Percentiles rank a stretch among this genome's conserved stretches.
phyloP scores from a whole-genome alignment of 2,888 invertebrate species.

The Pollenia amentaria region DNA sequence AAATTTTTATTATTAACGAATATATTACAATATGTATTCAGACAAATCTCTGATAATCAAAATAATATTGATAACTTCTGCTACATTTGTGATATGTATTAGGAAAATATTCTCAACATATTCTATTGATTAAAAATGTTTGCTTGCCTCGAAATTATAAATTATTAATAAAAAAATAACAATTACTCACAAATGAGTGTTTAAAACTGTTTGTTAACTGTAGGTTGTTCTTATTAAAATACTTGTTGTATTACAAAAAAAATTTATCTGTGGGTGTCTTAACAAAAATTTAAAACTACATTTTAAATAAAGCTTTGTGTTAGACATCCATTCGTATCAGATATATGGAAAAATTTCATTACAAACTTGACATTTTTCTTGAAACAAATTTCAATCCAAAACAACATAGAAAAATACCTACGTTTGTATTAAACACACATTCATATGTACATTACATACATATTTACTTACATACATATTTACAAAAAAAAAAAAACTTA shows the following conservation, averaged over 20 bases:
- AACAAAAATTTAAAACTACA: not conserved
- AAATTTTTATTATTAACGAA: too few relatives aligned
- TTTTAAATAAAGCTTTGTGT: not conserved
- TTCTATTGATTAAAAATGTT: too few relatives aligned
- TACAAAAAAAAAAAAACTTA: constrained; percentile 37
- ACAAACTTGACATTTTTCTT: constrained; percentile 36
- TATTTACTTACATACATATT: not conserved
- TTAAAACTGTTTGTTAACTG: not conserved
- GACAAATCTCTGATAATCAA: too few relatives aligned
- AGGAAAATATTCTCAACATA: too few relatives aligned
- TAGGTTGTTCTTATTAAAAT: constrained; percentile 40
- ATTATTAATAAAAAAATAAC: not conserved
- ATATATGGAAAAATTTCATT: not conserved
- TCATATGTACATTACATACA: not conserved
- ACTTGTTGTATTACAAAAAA: constrained; percentile 4
- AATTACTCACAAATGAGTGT: constrained; percentile 13
- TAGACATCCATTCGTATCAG: not conserved
- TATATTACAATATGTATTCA: too few relatives aligned
- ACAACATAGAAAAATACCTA: not conserved
- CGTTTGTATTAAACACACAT: too few relatives aligned
- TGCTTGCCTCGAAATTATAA: not conserved
- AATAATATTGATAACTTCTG: too few relatives aligned
- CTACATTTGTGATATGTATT: too few relatives aligned
- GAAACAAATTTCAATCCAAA: constrained; percentile 8
- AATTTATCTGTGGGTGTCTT: constrained; percentile 25